phyloP scores from a whole-genome alignment of 2,888 invertebrate genomes.

The Oegoconia quadripuncta region DNA sequence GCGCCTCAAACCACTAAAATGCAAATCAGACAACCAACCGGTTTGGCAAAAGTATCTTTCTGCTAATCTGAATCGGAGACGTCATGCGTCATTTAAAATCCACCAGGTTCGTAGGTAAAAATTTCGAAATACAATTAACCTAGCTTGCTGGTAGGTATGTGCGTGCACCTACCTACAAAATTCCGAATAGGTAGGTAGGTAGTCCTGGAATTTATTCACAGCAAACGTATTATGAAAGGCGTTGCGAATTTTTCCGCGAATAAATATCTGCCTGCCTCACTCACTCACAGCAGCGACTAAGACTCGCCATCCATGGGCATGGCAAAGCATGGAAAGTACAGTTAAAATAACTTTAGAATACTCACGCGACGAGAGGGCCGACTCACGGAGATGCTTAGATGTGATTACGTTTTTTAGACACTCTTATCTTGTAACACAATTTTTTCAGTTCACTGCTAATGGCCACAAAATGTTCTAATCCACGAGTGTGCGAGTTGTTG shows the following conservation, averaged over 20 bases:
- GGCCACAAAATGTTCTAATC: constrained; percentile 45
- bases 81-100: too few species aligned
- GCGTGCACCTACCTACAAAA: too few species aligned
- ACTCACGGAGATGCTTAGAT: constrained; percentile 43
- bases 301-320: constrained; percentile 31
- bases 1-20: constrained; percentile 13
- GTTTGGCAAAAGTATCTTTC: constrained; percentile 23
- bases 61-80: constrained; percentile 25
- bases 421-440: constrained; percentile 42
- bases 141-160: too few species aligned
- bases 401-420: constrained; percentile 40
- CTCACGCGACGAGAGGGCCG: constrained; percentile 51
- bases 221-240: too few species aligned
- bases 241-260: constrained; percentile 70
- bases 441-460: constrained; percentile 45
- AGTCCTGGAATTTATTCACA: too few species aligned
- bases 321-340: constrained; percentile 61
- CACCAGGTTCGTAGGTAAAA: too few species aligned
- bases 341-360: constrained; percentile 67
- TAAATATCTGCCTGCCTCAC: constrained; percentile 34
- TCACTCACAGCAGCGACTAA: too few species aligned
- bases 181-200: too few species aligned
- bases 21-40: constrained; percentile 20
- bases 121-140: too few species aligned
- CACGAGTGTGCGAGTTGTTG: constrained; percentile 32